Evolutionary conservation across 2,113 vertebrate species (phyloP), one percentile per base, ranked within the genome.

Genomic region (Coreoperca whiteheadi): DNA sequence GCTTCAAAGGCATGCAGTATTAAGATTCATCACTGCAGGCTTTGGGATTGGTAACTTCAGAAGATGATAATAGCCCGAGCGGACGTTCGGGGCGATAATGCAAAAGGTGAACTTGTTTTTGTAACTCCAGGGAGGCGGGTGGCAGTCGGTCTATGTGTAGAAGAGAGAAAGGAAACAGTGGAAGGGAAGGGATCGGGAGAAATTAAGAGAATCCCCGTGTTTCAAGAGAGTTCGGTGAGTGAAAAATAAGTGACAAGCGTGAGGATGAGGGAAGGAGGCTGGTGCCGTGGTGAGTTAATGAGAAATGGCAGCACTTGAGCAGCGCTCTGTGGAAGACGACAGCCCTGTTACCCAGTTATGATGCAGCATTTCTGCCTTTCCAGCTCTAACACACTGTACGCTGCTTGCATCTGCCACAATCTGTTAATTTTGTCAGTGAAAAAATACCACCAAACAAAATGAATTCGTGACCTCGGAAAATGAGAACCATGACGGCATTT

Each of bases 11-110:
- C 71, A 68, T 4, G 69, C 81, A 59, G 79, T 80, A 87, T 87
- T 89, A 92, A 92, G 93, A 94, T 93, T 92, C 89, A 93, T 92
- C 88, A 89, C 89, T 74, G 59, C 61, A 39, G 85, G 81, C 81
- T 87, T 88, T 86, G 88, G 88, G 85, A 88, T 64, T 63, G 82
- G 84, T 83, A 87, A 81, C 87, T 61, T n/a, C 79, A 89, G 89
- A 85, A 88, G 77, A 87, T 39, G 90, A 91, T 85, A 69, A 88
- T 79, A 87, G 83, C 68, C 80, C 0, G 34, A 74, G 78, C 80
- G 72, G 86, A 86, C 77, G 7, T 83, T 87, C 48, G 53, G 73
- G 73, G 69, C 73, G 83, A 88, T 91, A 88, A 88, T 88, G 87
- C 57, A 87, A 90, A 90, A 92, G 81, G 59, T 90, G 75, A 87